Percentiles rank a stretch among this genome's conserved stretches.
Conservation (phyloP, 2,888 invertebrate genomes). For the Arctia plantaginis region DNA sequence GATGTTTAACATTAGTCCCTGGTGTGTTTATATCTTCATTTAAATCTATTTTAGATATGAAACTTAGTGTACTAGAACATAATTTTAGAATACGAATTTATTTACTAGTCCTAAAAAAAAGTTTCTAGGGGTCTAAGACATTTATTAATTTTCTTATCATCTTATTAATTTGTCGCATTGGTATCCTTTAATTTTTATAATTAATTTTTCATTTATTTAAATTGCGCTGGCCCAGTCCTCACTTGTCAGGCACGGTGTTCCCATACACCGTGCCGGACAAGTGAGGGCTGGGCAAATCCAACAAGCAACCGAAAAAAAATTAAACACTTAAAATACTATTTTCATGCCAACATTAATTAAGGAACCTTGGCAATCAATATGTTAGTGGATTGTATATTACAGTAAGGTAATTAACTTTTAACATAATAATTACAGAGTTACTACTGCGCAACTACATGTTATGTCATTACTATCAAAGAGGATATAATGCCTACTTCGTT, state of each 20-base stretch:
- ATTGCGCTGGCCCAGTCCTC: background rate
- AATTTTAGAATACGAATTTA: background rate
- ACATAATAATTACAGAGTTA: background rate
- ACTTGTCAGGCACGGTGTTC: no score
- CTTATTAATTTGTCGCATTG: background rate
- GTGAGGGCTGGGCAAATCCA: no score
- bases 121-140: no score
- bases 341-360: slow-evolving; percentile 5
- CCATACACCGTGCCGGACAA: no score
- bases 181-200: background rate
- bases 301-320: no score
- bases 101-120: background rate
- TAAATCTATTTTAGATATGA: no score
- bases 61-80: no score
- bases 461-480: background rate
- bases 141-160: no score
- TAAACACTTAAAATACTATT: background rate
- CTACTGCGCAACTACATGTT: background rate
- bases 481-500: background rate
- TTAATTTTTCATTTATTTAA: background rate
- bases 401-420: slow-evolving; percentile 5
- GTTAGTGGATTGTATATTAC: background rate
- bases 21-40: no score
- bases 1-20: background rate
- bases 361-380: background rate